Evolutionary conservation across 2,113 vertebrate species (phyloP).

Genomic region (Ochotona curzoniae): DNA sequence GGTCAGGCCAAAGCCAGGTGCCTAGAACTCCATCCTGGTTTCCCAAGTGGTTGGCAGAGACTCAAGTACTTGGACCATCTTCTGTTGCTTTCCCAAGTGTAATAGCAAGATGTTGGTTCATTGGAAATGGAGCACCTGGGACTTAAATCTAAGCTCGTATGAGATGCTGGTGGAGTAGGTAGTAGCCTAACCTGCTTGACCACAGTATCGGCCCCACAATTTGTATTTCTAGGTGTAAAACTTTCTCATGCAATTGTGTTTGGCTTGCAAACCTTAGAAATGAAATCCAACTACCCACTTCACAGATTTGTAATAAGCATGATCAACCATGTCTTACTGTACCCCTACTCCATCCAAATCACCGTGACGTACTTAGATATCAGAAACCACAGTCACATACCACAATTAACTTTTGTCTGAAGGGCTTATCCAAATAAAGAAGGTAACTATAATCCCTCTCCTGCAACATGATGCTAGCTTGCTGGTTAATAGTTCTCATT

Average conservation of each 20-base stretch:
- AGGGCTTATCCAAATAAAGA: not conserved
- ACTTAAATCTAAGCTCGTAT: no score
- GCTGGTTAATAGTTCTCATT: not conserved
- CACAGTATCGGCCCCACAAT: not conserved
- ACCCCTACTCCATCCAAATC: not conserved
- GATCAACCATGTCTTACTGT: slow-evolving; percentile 5
- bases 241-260: slow-evolving; percentile 61
- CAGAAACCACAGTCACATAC: not conserved
- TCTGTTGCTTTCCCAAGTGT: no score
- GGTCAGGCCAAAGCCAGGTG: no score
- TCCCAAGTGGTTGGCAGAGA: no score
- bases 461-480: not conserved
- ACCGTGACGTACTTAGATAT: not conserved
- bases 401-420: slow-evolving; percentile 12
- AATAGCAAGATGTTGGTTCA: no score
- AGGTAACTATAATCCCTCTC: not conserved
- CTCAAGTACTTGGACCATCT: no score
- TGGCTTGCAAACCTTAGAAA: slow-evolving; percentile 55
- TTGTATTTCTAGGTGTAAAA: slow-evolving; percentile 67
- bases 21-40: no score
- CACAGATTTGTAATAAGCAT: not conserved
- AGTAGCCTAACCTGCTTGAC: no score
- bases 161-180: no score
- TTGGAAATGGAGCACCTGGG: no score
- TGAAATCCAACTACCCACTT: not conserved